phyloP scores from a whole-genome alignment of 2,888 invertebrate genomes.

The Euplexia lucipara region DNA sequence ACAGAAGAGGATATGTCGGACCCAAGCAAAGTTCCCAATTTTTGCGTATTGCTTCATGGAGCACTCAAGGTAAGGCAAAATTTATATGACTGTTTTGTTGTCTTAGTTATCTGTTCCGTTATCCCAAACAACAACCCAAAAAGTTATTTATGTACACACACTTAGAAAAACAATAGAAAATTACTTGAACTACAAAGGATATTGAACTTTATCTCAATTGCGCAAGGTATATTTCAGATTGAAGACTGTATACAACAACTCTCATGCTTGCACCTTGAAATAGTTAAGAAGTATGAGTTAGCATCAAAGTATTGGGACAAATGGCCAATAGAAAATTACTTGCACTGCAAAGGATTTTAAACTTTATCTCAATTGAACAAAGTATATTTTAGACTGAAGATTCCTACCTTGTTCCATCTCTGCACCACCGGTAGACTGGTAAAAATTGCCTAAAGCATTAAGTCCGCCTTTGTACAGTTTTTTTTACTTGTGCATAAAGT shows the following conservation, averaged over 20 bases:
- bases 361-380: not conserved
- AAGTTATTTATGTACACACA: no score
- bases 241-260: no score
- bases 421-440: no score
- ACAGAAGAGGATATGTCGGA: slow-evolving; percentile 91
- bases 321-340: not conserved
- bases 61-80: slow-evolving; percentile 94
- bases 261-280: not conserved
- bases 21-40: slow-evolving; percentile 95
- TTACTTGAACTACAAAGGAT: not conserved
- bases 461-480: no score
- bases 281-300: no score
- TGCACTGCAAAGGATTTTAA: not conserved
- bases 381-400: not conserved
- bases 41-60: slow-evolving; percentile 98
- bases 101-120: not conserved
- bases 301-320: no score
- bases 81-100: not conserved
- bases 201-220: not conserved
- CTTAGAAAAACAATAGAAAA: not conserved
- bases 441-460: no score
- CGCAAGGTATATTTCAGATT: not conserved
- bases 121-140: not conserved
- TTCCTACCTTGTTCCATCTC: no score
- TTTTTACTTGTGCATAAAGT: no score